Base-by-base conservation (phyloP, 2,888 invertebrate genomes). In the Ephialtes manifestator region DNA sequence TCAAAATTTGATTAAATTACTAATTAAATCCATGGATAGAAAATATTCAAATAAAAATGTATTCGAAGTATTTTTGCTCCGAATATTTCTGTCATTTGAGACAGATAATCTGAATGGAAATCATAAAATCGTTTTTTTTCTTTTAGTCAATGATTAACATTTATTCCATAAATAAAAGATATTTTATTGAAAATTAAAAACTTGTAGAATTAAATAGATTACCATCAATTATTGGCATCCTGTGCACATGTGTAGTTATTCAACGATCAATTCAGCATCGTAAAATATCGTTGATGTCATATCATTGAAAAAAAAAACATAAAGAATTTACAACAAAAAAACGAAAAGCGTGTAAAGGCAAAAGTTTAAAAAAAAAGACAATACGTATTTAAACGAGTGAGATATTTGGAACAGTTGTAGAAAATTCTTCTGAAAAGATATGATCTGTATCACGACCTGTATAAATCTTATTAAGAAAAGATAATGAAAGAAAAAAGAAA, bases 301-400 rank as follows among this genome's bases (percentile, higher is more conserved):
- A 70, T 70, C 70, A 63, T 70, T 58, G 20, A 20, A 51, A 39
- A 48, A 60, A 15, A 55, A 53, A 55, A 68, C 1, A 24, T 24
- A 24, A 24, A 1, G 24, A 24, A 1, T 24, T n/a, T n/a, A 24
- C 20, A 63, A 39, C n/a, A 18, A 58, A 55, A 48, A 58, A 43
- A 4, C 1, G 31, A 46, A 46, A 39, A 35, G n/a, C 11, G 20
- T 63, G 39, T 68, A 43, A 24, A 67, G 53, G 70, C 28, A 48
- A 46, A 63, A 67, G 20, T 55, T 39, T 39, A 39, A 35, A 39
- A 65, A 65, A 71, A 51, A 78, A 68, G 72, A 83, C 72, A 82
- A 82, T 82, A 83, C 65, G 63, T 53, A 76, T 70, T 81, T 18
- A 60, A 74, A 58, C 58, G 83, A 60, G 67, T 60, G 67, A 76